Conservation (phyloP, 2,113 vertebrate genomes). For the Shinisaurus crocodilurus region DNA sequence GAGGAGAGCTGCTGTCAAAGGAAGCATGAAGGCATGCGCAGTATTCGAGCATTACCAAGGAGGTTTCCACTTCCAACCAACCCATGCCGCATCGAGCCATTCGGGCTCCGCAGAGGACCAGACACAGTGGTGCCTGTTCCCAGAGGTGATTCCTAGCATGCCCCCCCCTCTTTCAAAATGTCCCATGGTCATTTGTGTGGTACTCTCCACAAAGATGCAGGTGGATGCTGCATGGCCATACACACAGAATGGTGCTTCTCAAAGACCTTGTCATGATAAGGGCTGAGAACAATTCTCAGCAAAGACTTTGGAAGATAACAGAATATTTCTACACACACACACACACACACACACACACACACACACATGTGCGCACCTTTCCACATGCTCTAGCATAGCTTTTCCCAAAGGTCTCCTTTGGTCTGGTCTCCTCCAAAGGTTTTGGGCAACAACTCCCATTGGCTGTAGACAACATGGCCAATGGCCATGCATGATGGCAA, state of each 20-base stretch:
- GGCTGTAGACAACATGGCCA: no score
- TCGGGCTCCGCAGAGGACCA: background rate
- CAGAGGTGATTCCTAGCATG: background rate
- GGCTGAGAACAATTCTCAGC: background rate
- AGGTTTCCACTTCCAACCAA: background rate
- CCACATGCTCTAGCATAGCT: background rate
- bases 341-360: background rate
- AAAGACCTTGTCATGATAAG: background rate
- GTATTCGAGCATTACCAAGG: background rate
- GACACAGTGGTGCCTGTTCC: no score
- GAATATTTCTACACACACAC: background rate
- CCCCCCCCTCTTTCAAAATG: background rate
- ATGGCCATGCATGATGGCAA: background rate
- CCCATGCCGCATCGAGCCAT: no score
- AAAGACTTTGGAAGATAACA: background rate
- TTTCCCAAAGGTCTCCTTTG: no score
- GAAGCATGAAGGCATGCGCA: background rate
- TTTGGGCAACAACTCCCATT: background rate
- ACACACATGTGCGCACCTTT: background rate
- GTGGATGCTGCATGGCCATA: background rate
- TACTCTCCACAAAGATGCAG: background rate
- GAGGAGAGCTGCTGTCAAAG: background rate
- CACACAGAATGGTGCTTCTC: background rate
- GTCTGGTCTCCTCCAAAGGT: background rate
- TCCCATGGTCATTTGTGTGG: no score